phyloP scores from a whole-genome alignment of 1,140 invertebrate species.

The Atta cephalotes region DNA sequence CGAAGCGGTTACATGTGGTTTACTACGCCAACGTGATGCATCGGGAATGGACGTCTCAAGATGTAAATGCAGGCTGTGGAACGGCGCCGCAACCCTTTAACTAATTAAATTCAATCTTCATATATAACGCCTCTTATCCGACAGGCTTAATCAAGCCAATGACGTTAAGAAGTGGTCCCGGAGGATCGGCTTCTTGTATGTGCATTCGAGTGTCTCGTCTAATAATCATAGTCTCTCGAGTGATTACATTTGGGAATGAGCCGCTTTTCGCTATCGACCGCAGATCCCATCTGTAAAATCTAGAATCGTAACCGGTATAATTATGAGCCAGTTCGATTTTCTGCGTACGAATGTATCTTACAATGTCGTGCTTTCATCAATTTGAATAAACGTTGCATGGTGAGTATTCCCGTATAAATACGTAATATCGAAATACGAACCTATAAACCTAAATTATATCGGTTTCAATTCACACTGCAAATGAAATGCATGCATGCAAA shows the following conservation, averaged over 20 bases:
- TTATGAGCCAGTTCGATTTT: constrained; percentile 15
- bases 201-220: constrained; percentile 11
- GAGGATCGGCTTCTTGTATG: not conserved
- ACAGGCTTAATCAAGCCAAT: constrained; percentile 56
- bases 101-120: constrained; percentile 64
- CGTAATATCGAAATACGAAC: constrained; percentile 6
- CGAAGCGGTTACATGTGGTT: constrained; percentile 37
- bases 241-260: not conserved
- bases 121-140: constrained; percentile 57
- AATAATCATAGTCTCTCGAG: constrained; percentile 9
- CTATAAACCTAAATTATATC: constrained; percentile 9
- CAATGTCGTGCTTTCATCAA: not conserved
- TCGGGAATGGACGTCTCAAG: constrained; percentile 57
- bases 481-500: constrained; percentile 39
- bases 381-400: not conserved
- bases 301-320: constrained; percentile 8
- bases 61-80: constrained; percentile 26
- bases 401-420: not conserved
- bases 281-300: constrained; percentile 21
- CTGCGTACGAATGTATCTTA: not conserved
- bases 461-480: constrained; percentile 20
- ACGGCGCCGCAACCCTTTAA: constrained; percentile 14
- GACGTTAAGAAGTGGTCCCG: constrained; percentile 33
- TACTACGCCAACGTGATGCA: constrained; percentile 19
- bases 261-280: constrained; percentile 26